phyloP scores from a whole-genome alignment of 2,888 invertebrate species.

The Cheilosia grossa region DNA sequence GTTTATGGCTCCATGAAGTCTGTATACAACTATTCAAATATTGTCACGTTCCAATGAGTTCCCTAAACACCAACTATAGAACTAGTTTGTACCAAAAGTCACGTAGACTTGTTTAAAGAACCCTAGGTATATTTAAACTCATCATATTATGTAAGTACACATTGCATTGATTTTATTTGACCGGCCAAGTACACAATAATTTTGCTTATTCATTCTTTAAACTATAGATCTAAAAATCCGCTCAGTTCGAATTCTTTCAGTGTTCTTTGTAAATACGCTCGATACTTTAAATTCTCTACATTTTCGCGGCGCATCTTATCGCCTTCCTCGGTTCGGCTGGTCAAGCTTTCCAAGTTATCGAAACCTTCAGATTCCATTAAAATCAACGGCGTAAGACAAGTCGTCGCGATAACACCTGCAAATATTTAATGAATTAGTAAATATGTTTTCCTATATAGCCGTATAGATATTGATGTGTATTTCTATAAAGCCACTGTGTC shows the following conservation, averaged over 20 bases:
- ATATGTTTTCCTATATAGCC: neutral
- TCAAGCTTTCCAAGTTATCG: conserved; percentile 79
- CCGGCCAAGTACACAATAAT: neutral
- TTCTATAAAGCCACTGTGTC: neutral
- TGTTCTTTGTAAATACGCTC: conserved; percentile 76
- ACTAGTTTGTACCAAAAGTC: neutral
- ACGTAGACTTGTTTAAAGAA: neutral
- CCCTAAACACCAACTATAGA: neutral
- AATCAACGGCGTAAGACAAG: conserved; percentile 81
- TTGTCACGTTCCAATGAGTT: neutral
- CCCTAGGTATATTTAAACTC: neutral
- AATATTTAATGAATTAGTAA: conserved; percentile 31
- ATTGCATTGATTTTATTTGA: neutral
- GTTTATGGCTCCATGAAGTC: neutral
- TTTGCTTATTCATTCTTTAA: neutral
- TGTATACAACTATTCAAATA: neutral
- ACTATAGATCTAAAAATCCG: conserved; percentile 81
- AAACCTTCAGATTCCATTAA: conserved; percentile 80
- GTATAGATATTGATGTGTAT: neutral
- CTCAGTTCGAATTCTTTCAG: conserved; percentile 82
- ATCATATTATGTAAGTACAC: neutral
- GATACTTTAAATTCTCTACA: conserved; percentile 82
- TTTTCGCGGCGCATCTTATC: conserved; percentile 80
- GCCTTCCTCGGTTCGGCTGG: conserved; percentile 79
- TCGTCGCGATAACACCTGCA: conserved; percentile 81